Conservation (phyloP, 2,888 invertebrate species). For the Tipula helvola region DNA sequence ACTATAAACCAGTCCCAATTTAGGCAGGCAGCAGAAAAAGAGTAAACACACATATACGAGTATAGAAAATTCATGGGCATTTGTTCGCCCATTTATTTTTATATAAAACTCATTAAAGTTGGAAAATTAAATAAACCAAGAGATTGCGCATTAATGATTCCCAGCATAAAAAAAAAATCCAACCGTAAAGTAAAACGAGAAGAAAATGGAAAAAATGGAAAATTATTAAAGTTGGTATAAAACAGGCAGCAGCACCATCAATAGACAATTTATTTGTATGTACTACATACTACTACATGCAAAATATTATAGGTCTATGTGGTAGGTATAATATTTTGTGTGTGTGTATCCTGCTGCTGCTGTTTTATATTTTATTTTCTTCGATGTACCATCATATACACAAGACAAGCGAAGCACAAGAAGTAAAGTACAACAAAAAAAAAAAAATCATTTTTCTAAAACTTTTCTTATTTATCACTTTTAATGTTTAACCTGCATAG, state of each 20-base stretch:
- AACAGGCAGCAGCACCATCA: neutral
- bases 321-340: neutral
- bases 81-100: slow-evolving; percentile 4
- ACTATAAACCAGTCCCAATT: neutral
- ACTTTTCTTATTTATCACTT: neutral
- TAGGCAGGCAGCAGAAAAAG: neutral
- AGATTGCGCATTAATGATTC: neutral
- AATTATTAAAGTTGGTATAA: neutral
- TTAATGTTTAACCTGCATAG: slow-evolving; percentile 4
- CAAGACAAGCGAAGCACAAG: neutral
- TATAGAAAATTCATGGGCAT: neutral
- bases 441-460: neutral
- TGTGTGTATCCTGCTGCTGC: neutral
- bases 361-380: neutral
- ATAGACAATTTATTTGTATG: neutral
- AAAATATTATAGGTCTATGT: neutral
- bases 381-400: neutral
- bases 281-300: neutral
- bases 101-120: slow-evolving; percentile 4
- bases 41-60: neutral
- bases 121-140: neutral
- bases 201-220: neutral
- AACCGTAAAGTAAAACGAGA: neutral
- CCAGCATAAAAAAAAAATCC: neutral
- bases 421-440: neutral